Evolutionary conservation across 2,797 vertebrate genomes (phyloP).

Genomic region (Aphelocoma californica): DNA sequence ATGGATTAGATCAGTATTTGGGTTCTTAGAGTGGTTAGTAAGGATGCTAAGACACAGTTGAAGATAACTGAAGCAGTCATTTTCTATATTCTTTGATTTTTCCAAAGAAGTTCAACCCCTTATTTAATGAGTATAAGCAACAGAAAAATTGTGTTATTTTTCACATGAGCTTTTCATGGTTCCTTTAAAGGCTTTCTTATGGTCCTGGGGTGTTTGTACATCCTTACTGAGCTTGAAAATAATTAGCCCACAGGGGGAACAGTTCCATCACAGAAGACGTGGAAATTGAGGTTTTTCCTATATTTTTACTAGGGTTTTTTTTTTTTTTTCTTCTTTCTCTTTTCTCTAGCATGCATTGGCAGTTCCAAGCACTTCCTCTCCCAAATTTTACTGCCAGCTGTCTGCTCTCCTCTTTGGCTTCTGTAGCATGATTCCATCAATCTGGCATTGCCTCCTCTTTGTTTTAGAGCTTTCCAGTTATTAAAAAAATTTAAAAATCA

Average conservation of each 20-base stretch:
- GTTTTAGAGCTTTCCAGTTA: not conserved
- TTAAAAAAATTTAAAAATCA: not conserved
- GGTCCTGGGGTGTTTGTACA: not conserved
- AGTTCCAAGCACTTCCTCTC: not conserved
- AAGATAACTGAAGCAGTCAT: not conserved
- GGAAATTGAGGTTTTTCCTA: not conserved
- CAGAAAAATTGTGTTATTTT: not conserved
- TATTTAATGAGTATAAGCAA: not conserved
- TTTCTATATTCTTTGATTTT: not conserved
- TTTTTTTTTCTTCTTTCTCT: not conserved
- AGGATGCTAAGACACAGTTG: not conserved
- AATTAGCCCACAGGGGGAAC: not conserved
- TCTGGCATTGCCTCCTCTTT: not conserved
- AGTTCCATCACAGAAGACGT: not conserved
- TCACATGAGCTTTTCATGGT: not conserved
- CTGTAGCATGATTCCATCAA: not conserved
- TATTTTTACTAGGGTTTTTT: not conserved
- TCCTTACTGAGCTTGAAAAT: not conserved
- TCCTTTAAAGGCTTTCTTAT: not conserved
- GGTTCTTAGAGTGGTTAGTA: not conserved
- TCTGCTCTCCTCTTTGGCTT: not conserved
- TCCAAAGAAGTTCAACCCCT: not conserved
- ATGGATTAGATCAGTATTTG: not conserved
- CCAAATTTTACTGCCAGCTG: not conserved
- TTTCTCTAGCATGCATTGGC: not conserved